Evolutionary conservation across 1,140 invertebrate genomes (phyloP).

Genomic region (Drosophila navojoa): DNA sequence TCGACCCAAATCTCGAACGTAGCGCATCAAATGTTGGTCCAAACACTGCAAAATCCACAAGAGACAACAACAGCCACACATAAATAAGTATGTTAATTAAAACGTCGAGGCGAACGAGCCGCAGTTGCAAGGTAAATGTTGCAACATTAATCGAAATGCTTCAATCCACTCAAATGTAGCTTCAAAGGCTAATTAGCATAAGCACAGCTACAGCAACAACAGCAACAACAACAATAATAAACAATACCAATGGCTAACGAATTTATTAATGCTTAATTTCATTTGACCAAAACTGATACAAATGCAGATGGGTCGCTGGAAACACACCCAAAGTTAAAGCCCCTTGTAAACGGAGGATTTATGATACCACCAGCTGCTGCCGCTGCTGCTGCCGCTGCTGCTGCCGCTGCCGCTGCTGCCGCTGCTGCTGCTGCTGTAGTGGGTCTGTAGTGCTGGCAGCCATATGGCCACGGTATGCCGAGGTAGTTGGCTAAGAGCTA

Average conservation of each 20-base stretch:
- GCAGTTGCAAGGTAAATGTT: constrained; percentile 49
- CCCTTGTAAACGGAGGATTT: constrained; percentile 22
- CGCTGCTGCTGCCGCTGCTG: not conserved
- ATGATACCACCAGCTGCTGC: constrained; percentile 20
- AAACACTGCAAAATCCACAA: constrained; percentile 34
- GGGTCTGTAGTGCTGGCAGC: not conserved
- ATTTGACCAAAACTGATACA: constrained; percentile 33
- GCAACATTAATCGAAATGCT: constrained; percentile 54
- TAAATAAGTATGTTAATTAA: constrained; percentile 62
- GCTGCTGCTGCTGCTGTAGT: not conserved
- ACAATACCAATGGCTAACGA: constrained; percentile 33
- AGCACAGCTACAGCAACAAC: constrained; percentile 2
- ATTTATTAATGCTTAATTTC: constrained; percentile 68
- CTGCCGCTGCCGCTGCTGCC: constrained; percentile 4
- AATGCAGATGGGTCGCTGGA: constrained; percentile 17
- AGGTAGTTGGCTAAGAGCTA: constrained; percentile 27
- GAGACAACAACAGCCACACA: constrained; percentile 17
- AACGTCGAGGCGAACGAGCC: constrained; percentile 32
- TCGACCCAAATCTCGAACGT: constrained; percentile 12
- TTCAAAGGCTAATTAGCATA: constrained; percentile 59
- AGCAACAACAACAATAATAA: constrained; percentile 24
- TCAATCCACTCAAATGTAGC: constrained; percentile 36
- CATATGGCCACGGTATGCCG: constrained; percentile 28
- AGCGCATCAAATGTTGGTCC: constrained; percentile 33
- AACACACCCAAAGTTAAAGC: not conserved